These are phyloP conservation scores for Samia ricini DNA, from an alignment of 1,140 invertebrate species.

Conservation along the genomic window DNA sequence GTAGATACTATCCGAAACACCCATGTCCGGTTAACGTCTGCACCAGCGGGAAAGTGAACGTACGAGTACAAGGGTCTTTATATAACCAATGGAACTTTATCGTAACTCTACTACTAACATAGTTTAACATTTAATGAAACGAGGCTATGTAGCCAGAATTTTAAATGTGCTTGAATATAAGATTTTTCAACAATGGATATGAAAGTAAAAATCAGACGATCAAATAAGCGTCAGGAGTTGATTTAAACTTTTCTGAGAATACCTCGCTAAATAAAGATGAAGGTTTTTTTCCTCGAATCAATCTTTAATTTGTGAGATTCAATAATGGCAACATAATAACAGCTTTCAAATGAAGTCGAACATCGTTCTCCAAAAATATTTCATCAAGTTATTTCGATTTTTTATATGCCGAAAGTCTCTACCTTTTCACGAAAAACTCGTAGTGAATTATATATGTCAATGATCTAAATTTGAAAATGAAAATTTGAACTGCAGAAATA, in stretches of 20 bases:
- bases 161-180: background rate
- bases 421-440: too few relatives aligned
- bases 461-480: too few relatives aligned
- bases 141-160: too few relatives aligned
- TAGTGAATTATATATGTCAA: too few relatives aligned
- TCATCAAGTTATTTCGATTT: background rate
- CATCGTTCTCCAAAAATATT: background rate
- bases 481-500: too few relatives aligned
- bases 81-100: too few relatives aligned
- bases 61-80: too few relatives aligned
- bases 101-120: too few relatives aligned
- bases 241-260: slow-evolving; percentile 6
- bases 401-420: background rate
- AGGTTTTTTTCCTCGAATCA: slow-evolving; percentile 2
- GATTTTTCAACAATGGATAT: slow-evolving; percentile 4
- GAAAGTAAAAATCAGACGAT: slow-evolving; percentile 6
- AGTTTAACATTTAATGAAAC: too few relatives aligned
- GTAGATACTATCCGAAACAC: too few relatives aligned
- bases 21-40: too few relatives aligned
- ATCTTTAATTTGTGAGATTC: slow-evolving; percentile 2
- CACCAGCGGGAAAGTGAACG: too few relatives aligned
- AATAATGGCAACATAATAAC: slow-evolving; percentile 1
- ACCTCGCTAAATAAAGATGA: background rate
- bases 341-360: background rate
- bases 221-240: slow-evolving; percentile 3